phyloP scores from a whole-genome alignment of 2,888 invertebrate genomes.

The Morpho achilles region DNA sequence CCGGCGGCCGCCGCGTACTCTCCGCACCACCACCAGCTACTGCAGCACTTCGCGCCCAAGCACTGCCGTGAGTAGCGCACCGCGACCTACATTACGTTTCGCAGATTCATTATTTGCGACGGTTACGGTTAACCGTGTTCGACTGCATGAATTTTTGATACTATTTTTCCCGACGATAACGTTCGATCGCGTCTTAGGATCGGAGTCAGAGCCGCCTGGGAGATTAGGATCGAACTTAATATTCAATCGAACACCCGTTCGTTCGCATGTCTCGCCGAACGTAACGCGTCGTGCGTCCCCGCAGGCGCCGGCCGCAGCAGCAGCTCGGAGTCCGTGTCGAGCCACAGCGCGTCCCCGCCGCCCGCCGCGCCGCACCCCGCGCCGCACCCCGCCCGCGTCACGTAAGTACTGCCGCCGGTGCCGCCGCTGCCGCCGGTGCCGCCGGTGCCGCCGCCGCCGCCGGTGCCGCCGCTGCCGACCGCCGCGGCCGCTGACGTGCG shows the following conservation, averaged over 20 bases:
- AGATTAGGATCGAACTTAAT: too few species aligned
- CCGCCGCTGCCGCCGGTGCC: too few species aligned
- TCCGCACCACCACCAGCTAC: constrained; percentile 64
- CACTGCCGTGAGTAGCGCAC: constrained; percentile 79
- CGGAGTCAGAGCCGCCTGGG: too few species aligned
- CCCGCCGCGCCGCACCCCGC: constrained; percentile 24
- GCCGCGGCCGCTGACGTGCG: background rate
- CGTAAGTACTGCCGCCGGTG: constrained; percentile 36
- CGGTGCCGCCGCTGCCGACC: too few species aligned
- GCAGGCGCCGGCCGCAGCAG: constrained; percentile 58
- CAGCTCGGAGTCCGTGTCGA: constrained; percentile 91
- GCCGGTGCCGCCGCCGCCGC: too few species aligned
- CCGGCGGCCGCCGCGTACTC: constrained; percentile 43
- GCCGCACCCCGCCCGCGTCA: constrained; percentile 13
- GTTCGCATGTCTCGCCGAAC: background rate
- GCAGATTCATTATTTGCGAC: too few species aligned
- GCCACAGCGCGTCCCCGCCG: constrained; percentile 68
- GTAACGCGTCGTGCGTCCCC: constrained; percentile 9
- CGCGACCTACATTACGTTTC: too few species aligned
- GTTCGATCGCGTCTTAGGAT: too few species aligned
- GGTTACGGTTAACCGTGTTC: too few species aligned
- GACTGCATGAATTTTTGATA: too few species aligned
- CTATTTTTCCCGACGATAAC: too few species aligned
- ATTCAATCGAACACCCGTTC: too few species aligned
- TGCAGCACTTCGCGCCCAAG: constrained; percentile 78